A percentile compares a stretch with the other conserved stretches of the same genome.
These are phyloP conservation scores for Gracilinanus agilis DNA, from an alignment of 2,113 vertebrate genomes.

Conservation along the genomic window DNA sequence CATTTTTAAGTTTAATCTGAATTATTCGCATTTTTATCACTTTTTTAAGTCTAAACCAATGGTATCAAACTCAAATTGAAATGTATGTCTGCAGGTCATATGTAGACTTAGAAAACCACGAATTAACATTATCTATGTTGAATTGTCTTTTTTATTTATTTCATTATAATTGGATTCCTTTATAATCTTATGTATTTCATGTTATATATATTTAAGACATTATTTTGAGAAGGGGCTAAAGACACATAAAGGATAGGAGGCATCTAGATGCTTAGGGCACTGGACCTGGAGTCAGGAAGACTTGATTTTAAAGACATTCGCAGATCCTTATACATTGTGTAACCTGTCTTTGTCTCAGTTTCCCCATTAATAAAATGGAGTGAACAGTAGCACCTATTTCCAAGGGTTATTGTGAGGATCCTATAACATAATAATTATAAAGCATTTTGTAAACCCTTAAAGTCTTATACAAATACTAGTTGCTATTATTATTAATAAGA, in stretches of 20 bases:
- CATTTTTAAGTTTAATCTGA: not conserved
- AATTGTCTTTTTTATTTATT: not conserved
- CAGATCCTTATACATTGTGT: no score
- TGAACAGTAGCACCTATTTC: not conserved
- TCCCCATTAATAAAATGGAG: not conserved
- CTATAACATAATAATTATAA: not conserved
- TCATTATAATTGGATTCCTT: not conserved
- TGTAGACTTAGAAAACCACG: not conserved
- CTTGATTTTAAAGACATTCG: no score
- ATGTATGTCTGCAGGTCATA: not conserved
- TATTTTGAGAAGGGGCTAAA: no score
- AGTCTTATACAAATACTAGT: not conserved
- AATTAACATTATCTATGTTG: not conserved
- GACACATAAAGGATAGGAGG: no score
- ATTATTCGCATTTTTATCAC: not conserved
- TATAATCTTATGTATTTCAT: no score
- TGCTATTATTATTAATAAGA: not conserved
- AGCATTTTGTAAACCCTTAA: not conserved
- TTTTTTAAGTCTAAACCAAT: not conserved
- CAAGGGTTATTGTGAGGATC: not conserved
- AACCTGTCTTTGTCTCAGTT: no score
- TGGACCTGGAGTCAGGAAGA: no score
- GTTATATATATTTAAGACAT: no score
- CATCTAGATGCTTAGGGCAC: no score
- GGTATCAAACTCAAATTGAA: not conserved